Evolutionary conservation across 2,888 invertebrate species (phyloP), one percentile per base, ranked within the genome.

Genomic region (Darwinula stevensoni): DNA sequence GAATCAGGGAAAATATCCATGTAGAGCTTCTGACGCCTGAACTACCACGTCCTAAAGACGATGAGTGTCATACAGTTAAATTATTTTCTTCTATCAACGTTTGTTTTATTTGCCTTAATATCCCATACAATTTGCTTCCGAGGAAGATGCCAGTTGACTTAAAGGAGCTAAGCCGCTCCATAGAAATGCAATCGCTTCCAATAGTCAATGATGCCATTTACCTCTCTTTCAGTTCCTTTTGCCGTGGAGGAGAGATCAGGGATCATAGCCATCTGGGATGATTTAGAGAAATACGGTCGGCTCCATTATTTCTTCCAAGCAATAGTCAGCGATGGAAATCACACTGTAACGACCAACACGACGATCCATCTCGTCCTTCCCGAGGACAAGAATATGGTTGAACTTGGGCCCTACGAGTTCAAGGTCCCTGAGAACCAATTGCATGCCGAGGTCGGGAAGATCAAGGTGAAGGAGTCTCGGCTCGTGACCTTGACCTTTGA

Each of bases 161-260:
- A n/a, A n/a, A n/a, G n/a, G n/a, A n/a, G n/a, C n/a, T n/a, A n/a
- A n/a, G n/a, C n/a, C n/a, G n/a, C n/a, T n/a, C n/a, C n/a, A n/a
- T n/a, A n/a, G n/a, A n/a, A n/a, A n/a, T n/a, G n/a, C n/a, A n/a
- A n/a, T n/a, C n/a, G n/a, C n/a, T n/a, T n/a, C n/a, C n/a, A n/a
- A n/a, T n/a, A n/a, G n/a, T n/a, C n/a, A n/a, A n/a, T n/a, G n/a
- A n/a, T n/a, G n/a, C n/a, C n/a, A n/a, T n/a, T n/a, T n/a, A n/a
- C n/a, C n/a, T n/a, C 37, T 35, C 34, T 57, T 55, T 11, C 50
- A 71, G 78, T 78, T n/a, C 82, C 82, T 3, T 80, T 82, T 51
- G 78, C 74, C 3, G 74, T 82, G 15, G 80, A 80, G 53, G 76
- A 80, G 47, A 59, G 67, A 36, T 72, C 75, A 1, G 82, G 82